Evolutionary conservation across 2,797 vertebrate genomes (phyloP), one percentile per base, ranked within the genome.

Genomic region (Adelosebastes latens): DNA sequence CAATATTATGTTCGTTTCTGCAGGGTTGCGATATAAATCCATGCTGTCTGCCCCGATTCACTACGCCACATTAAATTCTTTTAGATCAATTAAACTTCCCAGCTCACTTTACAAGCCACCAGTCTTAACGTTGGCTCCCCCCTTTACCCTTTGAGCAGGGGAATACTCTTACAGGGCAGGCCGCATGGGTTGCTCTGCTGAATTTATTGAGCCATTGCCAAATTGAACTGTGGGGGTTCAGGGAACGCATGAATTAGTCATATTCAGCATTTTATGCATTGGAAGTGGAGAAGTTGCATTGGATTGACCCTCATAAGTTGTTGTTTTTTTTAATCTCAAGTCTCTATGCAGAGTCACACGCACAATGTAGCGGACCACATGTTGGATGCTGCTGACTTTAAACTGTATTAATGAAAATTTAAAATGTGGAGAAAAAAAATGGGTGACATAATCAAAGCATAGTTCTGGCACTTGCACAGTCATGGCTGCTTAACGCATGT

Each of bases 41-140:
- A 85, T 70, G 88, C 93, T 96, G 95, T 95, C 95, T 94, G 93
- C 94, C 63, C 77, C 93, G 71, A 96, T 96, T 96, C 95, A 96
- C 95, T 95, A 96, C 93, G 94, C 94, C 93, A 94, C 96, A 96
- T 96, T 96, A 96, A 96, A 95, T 94, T 95, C 92, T 90, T 94
- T 94, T 86, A 95, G 94, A 96, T 96, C 96, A 96, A 96, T 96
- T 96, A 94, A 96, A 96, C 93, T 96, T 95, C 94, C 92, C 94
- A 90, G 95, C 95, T 96, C 95, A 91, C 92, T 95, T 96, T 96
- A 96, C 96, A 96, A 95, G 93, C 92, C 93, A 91, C 90, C 80
- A 93, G 93, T 93, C 92, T 92, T 93, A 94, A 95, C 92, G 93
- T 82, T 88, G 84, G 75, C 82, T 85, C 80, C 86, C 86, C 87